These are phyloP conservation scores for Dipus sagitta DNA, from an alignment of 2,797 vertebrate genomes.

Conservation along the genomic window DNA sequence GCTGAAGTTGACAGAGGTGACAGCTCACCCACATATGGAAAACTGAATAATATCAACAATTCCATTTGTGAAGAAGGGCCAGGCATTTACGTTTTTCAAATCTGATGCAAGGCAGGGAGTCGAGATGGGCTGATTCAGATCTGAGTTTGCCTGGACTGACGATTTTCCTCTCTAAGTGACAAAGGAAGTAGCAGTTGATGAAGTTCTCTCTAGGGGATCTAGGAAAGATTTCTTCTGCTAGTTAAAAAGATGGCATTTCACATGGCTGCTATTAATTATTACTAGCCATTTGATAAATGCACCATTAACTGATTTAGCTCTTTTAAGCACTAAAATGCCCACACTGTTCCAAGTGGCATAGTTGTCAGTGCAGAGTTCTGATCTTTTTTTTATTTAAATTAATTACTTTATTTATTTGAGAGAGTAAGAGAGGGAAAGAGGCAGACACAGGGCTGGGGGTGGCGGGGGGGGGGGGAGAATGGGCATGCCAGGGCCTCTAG, in stretches of 20 bases:
- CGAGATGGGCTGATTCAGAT: conserved; percentile 83
- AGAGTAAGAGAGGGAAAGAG: too few relatives aligned
- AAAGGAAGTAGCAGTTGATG: conserved; percentile 71
- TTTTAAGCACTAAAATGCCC: conserved; percentile 70
- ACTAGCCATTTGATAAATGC: conserved; percentile 74
- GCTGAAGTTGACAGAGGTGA: conserved; percentile 82
- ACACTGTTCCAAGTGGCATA: conserved; percentile 69
- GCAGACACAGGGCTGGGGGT: too few relatives aligned
- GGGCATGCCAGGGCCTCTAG: too few relatives aligned
- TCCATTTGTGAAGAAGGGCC: conserved; percentile 83
- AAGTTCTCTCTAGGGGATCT: conserved; percentile 74
- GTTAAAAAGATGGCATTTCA: conserved; percentile 61
- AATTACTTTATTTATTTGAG: too few relatives aligned
- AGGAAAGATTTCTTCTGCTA: conserved; percentile 65
- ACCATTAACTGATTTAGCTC: conserved; percentile 65
- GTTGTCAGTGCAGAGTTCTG: conserved; percentile 83
- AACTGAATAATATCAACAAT: conserved; percentile 87
- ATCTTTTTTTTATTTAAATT: conserved; percentile 27
- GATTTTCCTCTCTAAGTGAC: conserved; percentile 68
- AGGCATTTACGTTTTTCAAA: conserved; percentile 86
- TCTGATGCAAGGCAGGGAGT: conserved; percentile 81
- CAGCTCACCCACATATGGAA: conserved; percentile 87
- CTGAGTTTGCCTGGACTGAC: conserved; percentile 74
- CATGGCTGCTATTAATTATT: conserved; percentile 72
- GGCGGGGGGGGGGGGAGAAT: too few relatives aligned